phyloP scores from a whole-genome alignment of 2,797 vertebrate genomes.

The Macrochelys suwanniensis region DNA sequence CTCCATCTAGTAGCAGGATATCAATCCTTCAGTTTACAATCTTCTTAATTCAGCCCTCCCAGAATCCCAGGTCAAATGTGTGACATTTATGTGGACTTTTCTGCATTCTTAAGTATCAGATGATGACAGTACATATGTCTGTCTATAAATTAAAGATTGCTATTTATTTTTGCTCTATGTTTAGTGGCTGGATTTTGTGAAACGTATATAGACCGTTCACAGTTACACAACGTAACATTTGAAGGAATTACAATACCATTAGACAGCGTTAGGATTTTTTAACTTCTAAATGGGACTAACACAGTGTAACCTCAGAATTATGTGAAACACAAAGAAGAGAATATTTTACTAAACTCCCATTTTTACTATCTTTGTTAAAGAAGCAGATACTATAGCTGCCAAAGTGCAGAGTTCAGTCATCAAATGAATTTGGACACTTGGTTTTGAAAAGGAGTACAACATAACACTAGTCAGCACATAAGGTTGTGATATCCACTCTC shows the following conservation, averaged over 20 bases:
- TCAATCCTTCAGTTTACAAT: not conserved
- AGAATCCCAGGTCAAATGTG: not conserved
- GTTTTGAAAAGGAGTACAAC: not conserved
- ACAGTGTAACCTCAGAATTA: slow-evolving; percentile 11
- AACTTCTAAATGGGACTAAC: not conserved
- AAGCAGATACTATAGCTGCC: not conserved
- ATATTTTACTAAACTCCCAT: not conserved
- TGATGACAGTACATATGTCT: not conserved
- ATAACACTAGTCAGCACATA: not conserved
- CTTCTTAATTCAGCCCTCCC: not conserved
- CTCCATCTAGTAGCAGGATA: not conserved
- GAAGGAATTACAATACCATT: not conserved
- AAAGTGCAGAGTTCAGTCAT: not conserved
- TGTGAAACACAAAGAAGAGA: not conserved
- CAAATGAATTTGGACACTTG: not conserved
- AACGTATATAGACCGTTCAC: slow-evolving; percentile 1
- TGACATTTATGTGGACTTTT: slow-evolving; percentile 31
- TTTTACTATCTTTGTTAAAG: slow-evolving; percentile 11
- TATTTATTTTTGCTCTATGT: slow-evolving; percentile 5
- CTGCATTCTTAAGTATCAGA: slow-evolving; percentile 14
- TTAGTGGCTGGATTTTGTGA: not conserved
- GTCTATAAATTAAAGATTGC: not conserved
- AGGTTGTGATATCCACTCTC: not conserved
- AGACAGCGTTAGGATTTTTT: not conserved
- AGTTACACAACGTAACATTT: not conserved